Conservation (phyloP, 2,113 vertebrate genomes). For the Colistium nudipinnis region DNA sequence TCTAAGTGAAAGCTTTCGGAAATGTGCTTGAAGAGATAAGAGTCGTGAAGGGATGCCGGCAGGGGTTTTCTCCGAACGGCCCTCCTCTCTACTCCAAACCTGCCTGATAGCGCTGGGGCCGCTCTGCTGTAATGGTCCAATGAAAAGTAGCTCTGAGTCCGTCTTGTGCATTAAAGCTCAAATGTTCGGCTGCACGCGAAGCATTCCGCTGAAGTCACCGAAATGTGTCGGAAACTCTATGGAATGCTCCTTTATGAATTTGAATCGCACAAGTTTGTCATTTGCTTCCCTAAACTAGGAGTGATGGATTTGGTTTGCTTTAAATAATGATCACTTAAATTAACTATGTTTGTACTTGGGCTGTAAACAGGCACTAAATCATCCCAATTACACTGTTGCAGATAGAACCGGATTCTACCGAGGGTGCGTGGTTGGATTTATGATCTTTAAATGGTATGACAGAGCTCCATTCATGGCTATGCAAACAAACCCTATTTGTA, state of each 20-base stretch:
- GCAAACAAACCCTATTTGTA: constrained; percentile 37
- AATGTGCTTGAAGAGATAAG: constrained; percentile 76
- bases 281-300: constrained; percentile 26
- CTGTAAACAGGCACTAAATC: constrained; percentile 60
- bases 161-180: constrained; percentile 42
- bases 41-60: constrained; percentile 54
- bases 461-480: constrained; percentile 45
- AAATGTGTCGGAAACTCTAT: constrained; percentile 64
- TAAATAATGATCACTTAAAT: constrained; percentile 55
- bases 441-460: constrained; percentile 12
- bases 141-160: constrained; percentile 55
- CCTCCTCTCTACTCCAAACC: constrained; percentile 60
- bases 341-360: constrained; percentile 43
- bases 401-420: constrained; percentile 27
- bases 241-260: constrained; percentile 34
- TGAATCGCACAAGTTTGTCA: constrained; percentile 49
- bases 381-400: constrained; percentile 43
- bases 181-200: constrained; percentile 35
- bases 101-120: constrained; percentile 53
- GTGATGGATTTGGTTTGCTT: constrained; percentile 45
- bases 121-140: constrained; percentile 51
- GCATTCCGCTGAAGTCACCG: constrained; percentile 61
- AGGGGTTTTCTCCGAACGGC: constrained; percentile 34
- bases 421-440: constrained; percentile 64
- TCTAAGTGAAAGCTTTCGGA: constrained; percentile 67